Evolutionary conservation across 1,140 invertebrate genomes (phyloP), one percentile per base, ranked within the genome.

Genomic region (Hirudo medicinalis): DNA sequence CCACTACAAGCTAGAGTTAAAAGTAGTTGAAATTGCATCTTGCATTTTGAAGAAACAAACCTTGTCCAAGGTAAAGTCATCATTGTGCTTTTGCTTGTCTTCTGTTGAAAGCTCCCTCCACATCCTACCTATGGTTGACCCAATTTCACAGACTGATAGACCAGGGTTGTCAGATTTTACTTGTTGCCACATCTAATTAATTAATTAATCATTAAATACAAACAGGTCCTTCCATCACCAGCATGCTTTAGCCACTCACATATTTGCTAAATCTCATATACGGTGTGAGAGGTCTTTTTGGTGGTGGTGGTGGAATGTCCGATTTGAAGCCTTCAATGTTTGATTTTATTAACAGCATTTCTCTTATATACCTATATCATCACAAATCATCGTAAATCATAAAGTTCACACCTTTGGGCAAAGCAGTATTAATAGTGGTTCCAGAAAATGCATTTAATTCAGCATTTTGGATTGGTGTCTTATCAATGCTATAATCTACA

Each of bases 231-330:
- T 25, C 43, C 15, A 49, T 13, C 0, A 15, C 15, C 9, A 32
- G 25, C 20, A 29, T 22, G 36, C 13, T 68, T 68, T 43, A 22
- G 53, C 5, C 49, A 70, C 70, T 74, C 40, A 74, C 73, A 32
- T 54, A 74, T 69, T 74, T 74, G 63, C 73, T 74, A 69, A 74
- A 74, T 67, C 73, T 71, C 73, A 74, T 74, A 63, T 74, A 74
- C 22, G 73, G 73, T 27, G 73, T 74, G 15, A 74, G 70, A 19
- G 73, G 73, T 49, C 69, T 72, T 69, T 74, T 74, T 29, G 73
- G 73, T 67, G 70, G 73, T 67, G 70, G 73, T 20, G 69, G 32
- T 9, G 69, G 69, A 54, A 13, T 13, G 9, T 70, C 69, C 17
- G 43, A 49, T 54, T 54, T 70, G 15, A 49, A 49, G 43, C 43